A percentile compares a stretch with the other conserved stretches of the same genome.
These are phyloP conservation scores for Stenichneumon culpator DNA, from an alignment of 2,888 invertebrate species.

Conservation along the genomic window DNA sequence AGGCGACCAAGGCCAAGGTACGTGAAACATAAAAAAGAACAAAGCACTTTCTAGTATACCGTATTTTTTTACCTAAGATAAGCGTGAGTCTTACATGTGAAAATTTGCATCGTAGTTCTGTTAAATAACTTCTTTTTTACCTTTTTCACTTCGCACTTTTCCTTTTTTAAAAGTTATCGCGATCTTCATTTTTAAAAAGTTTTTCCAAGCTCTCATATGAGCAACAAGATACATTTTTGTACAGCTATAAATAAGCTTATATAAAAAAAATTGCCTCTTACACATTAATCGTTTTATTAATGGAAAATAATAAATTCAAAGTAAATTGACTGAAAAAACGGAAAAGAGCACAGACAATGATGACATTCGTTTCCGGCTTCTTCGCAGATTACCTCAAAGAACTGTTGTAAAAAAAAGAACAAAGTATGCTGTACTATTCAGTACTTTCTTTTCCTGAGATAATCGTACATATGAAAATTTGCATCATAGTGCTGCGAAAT, in stretches of 20 bases:
- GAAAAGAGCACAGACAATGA: not conserved
- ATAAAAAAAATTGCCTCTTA: too few relatives aligned
- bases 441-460: not conserved
- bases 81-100: not conserved
- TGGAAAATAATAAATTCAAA: not conserved
- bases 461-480: not conserved
- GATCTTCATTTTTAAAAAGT: not conserved
- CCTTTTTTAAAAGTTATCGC: too few relatives aligned
- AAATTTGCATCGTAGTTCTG: not conserved
- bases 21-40: conserved; percentile 27
- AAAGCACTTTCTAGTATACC: not conserved
- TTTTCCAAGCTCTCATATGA: not conserved
- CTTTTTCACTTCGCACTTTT: not conserved
- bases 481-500: not conserved
- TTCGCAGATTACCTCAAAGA: conserved; percentile 94
- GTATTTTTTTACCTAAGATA: not conserved
- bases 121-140: not conserved
- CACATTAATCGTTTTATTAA: too few relatives aligned
- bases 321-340: not conserved
- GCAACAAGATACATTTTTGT: not conserved
- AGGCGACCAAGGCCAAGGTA: conserved; percentile 98
- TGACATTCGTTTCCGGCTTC: conserved; percentile 41
- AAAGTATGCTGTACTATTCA: not conserved
- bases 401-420: conserved; percentile 89
- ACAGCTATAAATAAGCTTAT: too few relatives aligned